Evolutionary conservation across 2,113 vertebrate genomes (phyloP).

Genomic region (Oryzias javanicus): DNA sequence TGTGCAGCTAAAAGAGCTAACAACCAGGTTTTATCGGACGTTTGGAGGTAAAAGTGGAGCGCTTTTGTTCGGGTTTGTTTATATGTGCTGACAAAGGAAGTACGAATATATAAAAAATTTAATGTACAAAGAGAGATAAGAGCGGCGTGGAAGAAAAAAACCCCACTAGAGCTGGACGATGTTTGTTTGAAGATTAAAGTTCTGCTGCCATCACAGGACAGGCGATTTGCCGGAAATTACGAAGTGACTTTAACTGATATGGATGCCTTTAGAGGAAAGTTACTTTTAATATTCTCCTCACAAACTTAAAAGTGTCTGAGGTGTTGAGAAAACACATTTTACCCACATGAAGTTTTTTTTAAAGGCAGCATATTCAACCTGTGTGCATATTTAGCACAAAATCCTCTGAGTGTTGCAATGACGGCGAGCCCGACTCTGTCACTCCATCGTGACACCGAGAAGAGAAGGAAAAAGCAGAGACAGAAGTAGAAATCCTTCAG

Average conservation of each 20-base stretch:
- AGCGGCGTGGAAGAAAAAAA: conserved; percentile 37
- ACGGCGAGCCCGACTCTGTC: conserved; percentile 56
- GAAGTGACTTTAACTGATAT: conserved; percentile 41
- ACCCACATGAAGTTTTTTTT: conserved; percentile 30
- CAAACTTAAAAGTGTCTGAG: conserved; percentile 41
- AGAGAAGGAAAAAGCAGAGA: conserved; percentile 25
- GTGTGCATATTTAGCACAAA: conserved; percentile 54
- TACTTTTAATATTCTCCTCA: conserved; percentile 28
- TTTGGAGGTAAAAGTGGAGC: conserved; percentile 43
- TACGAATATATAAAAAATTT: conserved; percentile 60
- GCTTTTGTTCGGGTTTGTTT: conserved; percentile 68
- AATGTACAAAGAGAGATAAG: conserved; percentile 50
- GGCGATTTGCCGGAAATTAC: conserved; percentile 58
- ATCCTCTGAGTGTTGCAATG: conserved; percentile 42
- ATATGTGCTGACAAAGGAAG: conserved; percentile 74
- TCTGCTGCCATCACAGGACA: conserved; percentile 37
- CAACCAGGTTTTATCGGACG: conserved; percentile 53
- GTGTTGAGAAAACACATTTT: conserved; percentile 27
- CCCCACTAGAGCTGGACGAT: conserved; percentile 49
- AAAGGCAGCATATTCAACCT: conserved; percentile 37
- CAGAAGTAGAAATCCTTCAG: conserved; percentile 54
- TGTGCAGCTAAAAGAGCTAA: conserved; percentile 67
- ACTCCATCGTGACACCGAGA: conserved; percentile 37
- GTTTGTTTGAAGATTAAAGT: conserved; percentile 69
- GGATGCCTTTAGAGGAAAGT: conserved; percentile 29